Percentiles rank a stretch among this genome's conserved stretches.
phyloP scores from a whole-genome alignment of 1,140 invertebrate genomes.

The Lordiphosa clarofinis region DNA sequence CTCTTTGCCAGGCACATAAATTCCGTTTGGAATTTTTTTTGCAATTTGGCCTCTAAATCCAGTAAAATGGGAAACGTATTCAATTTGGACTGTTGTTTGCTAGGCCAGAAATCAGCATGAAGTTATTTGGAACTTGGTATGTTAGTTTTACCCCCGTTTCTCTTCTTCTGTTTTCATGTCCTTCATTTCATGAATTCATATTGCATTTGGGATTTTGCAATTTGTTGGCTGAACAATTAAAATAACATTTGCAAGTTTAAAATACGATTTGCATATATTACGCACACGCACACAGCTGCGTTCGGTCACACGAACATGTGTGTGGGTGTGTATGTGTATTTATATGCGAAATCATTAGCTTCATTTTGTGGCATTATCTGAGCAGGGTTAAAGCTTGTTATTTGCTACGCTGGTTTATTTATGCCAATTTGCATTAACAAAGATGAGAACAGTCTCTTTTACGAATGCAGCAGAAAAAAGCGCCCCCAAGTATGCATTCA shows the following conservation, averaged over 20 bases:
- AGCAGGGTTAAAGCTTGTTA: slow-evolving; percentile 52
- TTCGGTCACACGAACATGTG: slow-evolving; percentile 18
- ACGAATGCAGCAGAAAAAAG: neutral
- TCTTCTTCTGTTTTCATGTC: too few relatives aligned
- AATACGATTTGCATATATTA: slow-evolving; percentile 60
- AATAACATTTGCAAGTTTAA: slow-evolving; percentile 58
- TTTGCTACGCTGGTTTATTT: slow-evolving; percentile 48
- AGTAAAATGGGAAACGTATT: too few relatives aligned
- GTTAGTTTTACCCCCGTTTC: too few relatives aligned
- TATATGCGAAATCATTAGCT: slow-evolving; percentile 39
- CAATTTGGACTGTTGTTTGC: too few relatives aligned
- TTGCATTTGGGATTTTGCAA: slow-evolving; percentile 7
- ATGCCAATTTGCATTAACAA: slow-evolving; percentile 66
- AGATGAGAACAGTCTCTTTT: slow-evolving; percentile 44
- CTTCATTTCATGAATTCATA: neutral
- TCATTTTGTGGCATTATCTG: slow-evolving; percentile 50
- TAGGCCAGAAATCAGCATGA: too few relatives aligned
- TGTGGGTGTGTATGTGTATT: slow-evolving; percentile 11
- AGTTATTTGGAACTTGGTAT: too few relatives aligned
- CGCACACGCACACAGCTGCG: slow-evolving; percentile 17
- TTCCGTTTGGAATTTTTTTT: too few relatives aligned
- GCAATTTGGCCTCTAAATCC: too few relatives aligned
- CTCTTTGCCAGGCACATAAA: too few relatives aligned
- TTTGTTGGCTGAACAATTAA: slow-evolving; percentile 53
- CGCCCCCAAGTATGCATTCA: slow-evolving; percentile 40